These are phyloP conservation scores for Carapus acus DNA, from an alignment of 2,797 vertebrate species.

Conservation along the genomic window DNA sequence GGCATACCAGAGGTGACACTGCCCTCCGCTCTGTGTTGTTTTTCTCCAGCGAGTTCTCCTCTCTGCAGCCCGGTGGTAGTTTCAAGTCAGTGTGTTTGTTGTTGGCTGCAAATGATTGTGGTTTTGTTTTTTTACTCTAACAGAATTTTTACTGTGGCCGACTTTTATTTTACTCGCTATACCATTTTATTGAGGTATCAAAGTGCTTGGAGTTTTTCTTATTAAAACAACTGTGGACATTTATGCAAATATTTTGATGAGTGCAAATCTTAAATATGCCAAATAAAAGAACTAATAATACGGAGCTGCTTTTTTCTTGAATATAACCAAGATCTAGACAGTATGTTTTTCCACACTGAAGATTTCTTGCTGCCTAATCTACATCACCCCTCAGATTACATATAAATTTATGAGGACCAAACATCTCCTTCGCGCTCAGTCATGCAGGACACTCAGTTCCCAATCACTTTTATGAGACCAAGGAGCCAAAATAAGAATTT, in stretches of 20 bases:
- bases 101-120: slow-evolving; percentile 7
- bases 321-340: no score
- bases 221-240: slow-evolving; percentile 37
- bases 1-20: background rate
- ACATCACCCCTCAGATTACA: no score
- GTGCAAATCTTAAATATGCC: slow-evolving; percentile 45
- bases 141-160: slow-evolving; percentile 27
- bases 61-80: background rate
- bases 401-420: no score
- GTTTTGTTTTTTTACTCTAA: slow-evolving; percentile 29
- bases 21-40: background rate
- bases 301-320: background rate
- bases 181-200: slow-evolving; percentile 9
- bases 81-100: slow-evolving; percentile 1
- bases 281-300: slow-evolving; percentile 63
- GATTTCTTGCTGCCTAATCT: no score
- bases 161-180: slow-evolving; percentile 7
- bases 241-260: slow-evolving; percentile 57
- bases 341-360: no score
- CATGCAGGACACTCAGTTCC: no score
- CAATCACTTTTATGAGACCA: no score
- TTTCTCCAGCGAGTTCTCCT: background rate
- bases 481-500: slow-evolving; percentile 36
- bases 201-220: slow-evolving; percentile 22
- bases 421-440: no score